Evolutionary conservation across 2,888 invertebrate genomes (phyloP).

Genomic region (Nomada lathburiana): DNA sequence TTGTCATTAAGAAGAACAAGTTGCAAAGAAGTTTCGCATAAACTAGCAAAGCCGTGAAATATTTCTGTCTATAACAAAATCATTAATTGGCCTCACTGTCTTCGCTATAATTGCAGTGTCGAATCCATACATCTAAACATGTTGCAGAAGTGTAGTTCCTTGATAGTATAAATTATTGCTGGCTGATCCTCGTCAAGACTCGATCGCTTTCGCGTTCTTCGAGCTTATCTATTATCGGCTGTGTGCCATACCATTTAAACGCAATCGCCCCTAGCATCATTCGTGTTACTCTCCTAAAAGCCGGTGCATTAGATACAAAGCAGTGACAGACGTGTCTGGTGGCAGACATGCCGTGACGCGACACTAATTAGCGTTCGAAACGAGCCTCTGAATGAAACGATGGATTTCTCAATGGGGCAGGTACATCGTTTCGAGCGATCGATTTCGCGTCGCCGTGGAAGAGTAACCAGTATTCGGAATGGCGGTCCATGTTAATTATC

Average conservation of each 20-base stretch:
- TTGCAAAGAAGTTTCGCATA: neutral
- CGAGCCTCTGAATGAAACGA: slow-evolving; percentile 18
- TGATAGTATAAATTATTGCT: no score
- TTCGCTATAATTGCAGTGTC: neutral
- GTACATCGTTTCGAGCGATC: neutral
- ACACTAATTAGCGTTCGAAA: slow-evolving; percentile 30
- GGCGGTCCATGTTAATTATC: no score
- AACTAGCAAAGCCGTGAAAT: neutral
- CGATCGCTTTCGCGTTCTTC: neutral
- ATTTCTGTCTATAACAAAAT: neutral
- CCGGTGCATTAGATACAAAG: slow-evolving; percentile 6
- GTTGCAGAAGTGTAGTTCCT: no score
- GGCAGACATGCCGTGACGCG: slow-evolving; percentile 22
- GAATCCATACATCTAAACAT: no score
- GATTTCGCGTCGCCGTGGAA: neutral
- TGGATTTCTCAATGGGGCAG: slow-evolving; percentile 2
- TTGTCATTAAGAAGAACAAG: neutral
- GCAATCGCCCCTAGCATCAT: slow-evolving; percentile 17
- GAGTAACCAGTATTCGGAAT: no score
- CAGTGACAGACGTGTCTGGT: neutral
- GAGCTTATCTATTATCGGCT: slow-evolving; percentile 15
- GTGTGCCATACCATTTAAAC: slow-evolving; percentile 10
- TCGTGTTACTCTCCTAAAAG: slow-evolving; percentile 9
- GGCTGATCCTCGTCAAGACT: neutral
- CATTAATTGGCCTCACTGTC: neutral